These are phyloP conservation scores for Acrocephalus scirpaceus DNA, from an alignment of 2,797 vertebrate genomes.

Conservation along the genomic window DNA sequence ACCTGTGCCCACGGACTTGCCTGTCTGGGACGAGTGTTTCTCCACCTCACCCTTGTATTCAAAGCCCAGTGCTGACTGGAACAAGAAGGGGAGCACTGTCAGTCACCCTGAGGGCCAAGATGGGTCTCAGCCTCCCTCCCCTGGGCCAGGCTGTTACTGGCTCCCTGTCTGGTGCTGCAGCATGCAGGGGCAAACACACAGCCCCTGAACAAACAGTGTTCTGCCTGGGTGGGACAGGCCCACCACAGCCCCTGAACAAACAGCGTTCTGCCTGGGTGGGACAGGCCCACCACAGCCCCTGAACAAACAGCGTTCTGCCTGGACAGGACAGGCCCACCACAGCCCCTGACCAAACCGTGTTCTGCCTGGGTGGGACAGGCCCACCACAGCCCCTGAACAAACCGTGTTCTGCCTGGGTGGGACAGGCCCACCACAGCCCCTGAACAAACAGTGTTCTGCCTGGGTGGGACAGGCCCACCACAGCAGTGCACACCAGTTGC, in stretches of 20 bases:
- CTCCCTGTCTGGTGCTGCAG: background rate
- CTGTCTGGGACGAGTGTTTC: constrained; percentile 92
- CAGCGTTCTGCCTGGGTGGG: background rate
- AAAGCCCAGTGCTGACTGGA: constrained; percentile 91
- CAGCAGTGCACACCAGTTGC: background rate
- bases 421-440: background rate
- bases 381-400: background rate
- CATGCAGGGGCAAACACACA: background rate
- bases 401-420: background rate
- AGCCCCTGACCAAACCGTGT: background rate
- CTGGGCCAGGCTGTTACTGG: background rate
- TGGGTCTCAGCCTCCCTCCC: background rate
- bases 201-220: background rate
- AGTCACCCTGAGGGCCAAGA: background rate
- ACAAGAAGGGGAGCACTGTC: background rate
- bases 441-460: background rate
- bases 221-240: too few relatives aligned
- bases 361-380: background rate
- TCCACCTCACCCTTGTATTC: constrained; percentile 92
- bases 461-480: background rate
- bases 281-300: too few relatives aligned
- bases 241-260: too few relatives aligned
- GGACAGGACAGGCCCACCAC: background rate
- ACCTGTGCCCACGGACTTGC: constrained; percentile 23
- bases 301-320: background rate